These are phyloP conservation scores for Lasioglossum pauxillum DNA, from an alignment of 2,888 invertebrate species.

Conservation along the genomic window DNA sequence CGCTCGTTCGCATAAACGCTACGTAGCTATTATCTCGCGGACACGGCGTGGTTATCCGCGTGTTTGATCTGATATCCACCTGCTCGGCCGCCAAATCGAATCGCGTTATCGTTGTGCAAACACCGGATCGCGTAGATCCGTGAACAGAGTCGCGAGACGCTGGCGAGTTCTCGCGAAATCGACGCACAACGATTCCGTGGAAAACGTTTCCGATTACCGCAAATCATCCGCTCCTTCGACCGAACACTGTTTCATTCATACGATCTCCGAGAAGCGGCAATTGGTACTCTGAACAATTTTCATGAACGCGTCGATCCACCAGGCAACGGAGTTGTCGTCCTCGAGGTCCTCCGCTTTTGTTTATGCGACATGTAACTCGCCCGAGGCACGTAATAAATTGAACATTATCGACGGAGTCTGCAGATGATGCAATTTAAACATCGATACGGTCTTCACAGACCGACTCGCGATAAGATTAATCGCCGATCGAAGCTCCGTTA, in stretches of 20 bases:
- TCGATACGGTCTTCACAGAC: neutral
- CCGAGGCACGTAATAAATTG: neutral
- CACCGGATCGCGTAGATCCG: neutral
- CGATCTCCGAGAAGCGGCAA: neutral
- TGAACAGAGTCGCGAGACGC: neutral
- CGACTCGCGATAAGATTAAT: neutral
- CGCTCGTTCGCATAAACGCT: neutral
- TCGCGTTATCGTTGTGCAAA: slow-evolving; percentile 43
- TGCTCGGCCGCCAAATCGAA: slow-evolving; percentile 5
- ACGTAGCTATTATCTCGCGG: slow-evolving; percentile 9
- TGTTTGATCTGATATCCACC: slow-evolving; percentile 22
- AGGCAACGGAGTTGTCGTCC: neutral
- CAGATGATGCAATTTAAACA: neutral
- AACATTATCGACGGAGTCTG: neutral
- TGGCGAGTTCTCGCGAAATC: neutral
- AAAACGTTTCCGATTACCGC: neutral
- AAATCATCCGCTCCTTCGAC: neutral
- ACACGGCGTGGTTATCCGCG: slow-evolving; percentile 27
- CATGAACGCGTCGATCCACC: neutral
- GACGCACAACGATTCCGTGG: neutral
- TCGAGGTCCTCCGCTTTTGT: neutral
- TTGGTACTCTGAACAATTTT: neutral
- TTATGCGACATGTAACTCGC: neutral
- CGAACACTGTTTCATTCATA: neutral
- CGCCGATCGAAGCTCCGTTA: neutral